Evolutionary conservation across 2,113 vertebrate species (phyloP).

Genomic region (Tiliqua scincoides): DNA sequence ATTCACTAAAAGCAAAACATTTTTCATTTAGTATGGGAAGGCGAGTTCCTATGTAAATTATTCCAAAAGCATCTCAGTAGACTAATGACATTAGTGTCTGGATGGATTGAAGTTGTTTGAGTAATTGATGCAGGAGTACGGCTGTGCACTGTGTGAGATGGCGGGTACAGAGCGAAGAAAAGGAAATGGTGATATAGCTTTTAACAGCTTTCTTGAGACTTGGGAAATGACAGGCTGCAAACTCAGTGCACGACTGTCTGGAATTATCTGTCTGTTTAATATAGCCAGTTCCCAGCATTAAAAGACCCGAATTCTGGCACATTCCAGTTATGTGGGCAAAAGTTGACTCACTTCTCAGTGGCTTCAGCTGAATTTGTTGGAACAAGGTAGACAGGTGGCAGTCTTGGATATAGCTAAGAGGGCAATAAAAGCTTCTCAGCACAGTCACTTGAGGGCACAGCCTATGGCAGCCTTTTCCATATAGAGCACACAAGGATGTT

Average conservation of each 20-base stretch:
- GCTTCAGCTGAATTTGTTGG: too few relatives aligned
- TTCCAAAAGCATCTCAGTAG: slow-evolving; percentile 75
- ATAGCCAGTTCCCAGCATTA: not conserved
- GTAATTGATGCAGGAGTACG: slow-evolving; percentile 75
- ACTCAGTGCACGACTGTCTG: not conserved
- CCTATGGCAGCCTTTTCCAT: too few relatives aligned
- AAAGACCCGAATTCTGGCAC: not conserved
- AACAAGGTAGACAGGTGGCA: too few relatives aligned
- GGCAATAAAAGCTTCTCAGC: too few relatives aligned
- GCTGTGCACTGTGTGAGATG: not conserved
- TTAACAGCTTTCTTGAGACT: not conserved
- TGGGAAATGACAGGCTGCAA: not conserved
- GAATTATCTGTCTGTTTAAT: not conserved
- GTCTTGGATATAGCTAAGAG: too few relatives aligned
- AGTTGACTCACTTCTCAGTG: too few relatives aligned
- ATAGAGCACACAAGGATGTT: too few relatives aligned
- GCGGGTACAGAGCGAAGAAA: not conserved
- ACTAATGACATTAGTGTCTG: slow-evolving; percentile 82
- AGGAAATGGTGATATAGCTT: not conserved
- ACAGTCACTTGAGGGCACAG: too few relatives aligned
- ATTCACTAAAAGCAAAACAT: slow-evolving; percentile 43
- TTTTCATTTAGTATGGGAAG: slow-evolving; percentile 68
- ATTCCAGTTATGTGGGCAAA: not conserved
- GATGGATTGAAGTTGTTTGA: slow-evolving; percentile 80
- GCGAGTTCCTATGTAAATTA: slow-evolving; percentile 70